Evolutionary conservation across 1,140 invertebrate species (phyloP).

Genomic region (Schlechtendalia chinensis): DNA sequence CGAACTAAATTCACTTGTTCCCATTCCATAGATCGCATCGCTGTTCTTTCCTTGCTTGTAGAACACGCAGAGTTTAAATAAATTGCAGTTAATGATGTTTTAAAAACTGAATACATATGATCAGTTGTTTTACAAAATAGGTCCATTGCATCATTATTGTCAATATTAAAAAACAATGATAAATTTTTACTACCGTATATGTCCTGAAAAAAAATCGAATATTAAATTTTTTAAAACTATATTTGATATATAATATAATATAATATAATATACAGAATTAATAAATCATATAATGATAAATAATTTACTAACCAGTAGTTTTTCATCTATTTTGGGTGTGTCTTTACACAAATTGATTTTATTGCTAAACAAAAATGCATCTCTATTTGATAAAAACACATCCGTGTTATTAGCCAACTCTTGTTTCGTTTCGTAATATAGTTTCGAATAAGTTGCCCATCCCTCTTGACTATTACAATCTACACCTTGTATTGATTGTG

Average conservation of each 20-base stretch:
- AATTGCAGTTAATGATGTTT: not conserved
- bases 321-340: not conserved
- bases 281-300: not conserved
- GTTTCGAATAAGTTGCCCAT: not conserved
- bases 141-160: not conserved
- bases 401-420: not conserved
- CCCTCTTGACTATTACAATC: not conserved
- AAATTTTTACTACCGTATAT: conserved; percentile 5
- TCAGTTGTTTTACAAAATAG: not conserved
- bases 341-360: not conserved
- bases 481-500: rapidly evolving
- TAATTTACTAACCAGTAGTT: conserved; percentile 6
- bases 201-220: not conserved
- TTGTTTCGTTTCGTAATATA: not conserved
- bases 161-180: not conserved
- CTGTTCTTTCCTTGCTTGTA: not conserved
- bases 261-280: not conserved
- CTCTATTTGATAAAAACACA: not conserved
- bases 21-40: not conserved
- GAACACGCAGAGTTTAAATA: not conserved
- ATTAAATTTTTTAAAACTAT: no score
- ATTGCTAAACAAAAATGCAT: not conserved
- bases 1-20: conserved; percentile 8
- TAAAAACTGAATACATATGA: conserved; percentile 2
- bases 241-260: not conserved